Evolutionary conservation across 2,113 vertebrate species (phyloP).

Genomic region (Protobothrops mucrosquamatus): DNA sequence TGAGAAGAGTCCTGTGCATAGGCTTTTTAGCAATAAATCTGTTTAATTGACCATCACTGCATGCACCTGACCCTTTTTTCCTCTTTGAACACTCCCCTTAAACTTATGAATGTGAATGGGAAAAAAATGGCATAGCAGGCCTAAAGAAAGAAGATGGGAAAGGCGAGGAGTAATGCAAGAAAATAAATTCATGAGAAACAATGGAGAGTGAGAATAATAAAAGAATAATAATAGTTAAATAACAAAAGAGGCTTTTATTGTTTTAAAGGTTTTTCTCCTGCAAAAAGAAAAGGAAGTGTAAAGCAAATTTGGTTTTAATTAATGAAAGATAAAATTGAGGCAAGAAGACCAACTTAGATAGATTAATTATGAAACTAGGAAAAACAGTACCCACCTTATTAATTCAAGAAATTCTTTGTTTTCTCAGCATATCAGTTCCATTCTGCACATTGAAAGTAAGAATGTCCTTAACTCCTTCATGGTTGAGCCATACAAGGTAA

Average conservation of each 20-base stretch:
- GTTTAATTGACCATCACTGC: not conserved
- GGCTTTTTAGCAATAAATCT: not conserved
- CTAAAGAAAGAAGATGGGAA: not conserved
- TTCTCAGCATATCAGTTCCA: not conserved
- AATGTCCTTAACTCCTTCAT: not conserved
- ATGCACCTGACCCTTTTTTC: not conserved
- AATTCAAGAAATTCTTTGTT: not conserved
- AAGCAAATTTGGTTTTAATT: not conserved
- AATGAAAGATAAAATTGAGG: not conserved
- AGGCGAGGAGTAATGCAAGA: not conserved
- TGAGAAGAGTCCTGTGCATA: not conserved
- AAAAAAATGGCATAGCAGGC: not conserved
- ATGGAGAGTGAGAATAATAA: not conserved
- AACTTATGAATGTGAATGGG: not conserved
- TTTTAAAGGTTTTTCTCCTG: not conserved
- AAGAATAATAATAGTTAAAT: not conserved
- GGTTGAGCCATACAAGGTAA: not conserved
- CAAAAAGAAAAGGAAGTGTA: not conserved
- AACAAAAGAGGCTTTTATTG: not conserved
- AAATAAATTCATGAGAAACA: not conserved
- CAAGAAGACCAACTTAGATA: not conserved
- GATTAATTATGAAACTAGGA: not conserved
- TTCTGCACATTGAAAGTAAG: not conserved
- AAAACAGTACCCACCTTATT: not conserved
- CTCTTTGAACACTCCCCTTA: not conserved